These are phyloP conservation scores for Luffia ferchaultella DNA, from an alignment of 2,888 invertebrate species.

Conservation along the genomic window DNA sequence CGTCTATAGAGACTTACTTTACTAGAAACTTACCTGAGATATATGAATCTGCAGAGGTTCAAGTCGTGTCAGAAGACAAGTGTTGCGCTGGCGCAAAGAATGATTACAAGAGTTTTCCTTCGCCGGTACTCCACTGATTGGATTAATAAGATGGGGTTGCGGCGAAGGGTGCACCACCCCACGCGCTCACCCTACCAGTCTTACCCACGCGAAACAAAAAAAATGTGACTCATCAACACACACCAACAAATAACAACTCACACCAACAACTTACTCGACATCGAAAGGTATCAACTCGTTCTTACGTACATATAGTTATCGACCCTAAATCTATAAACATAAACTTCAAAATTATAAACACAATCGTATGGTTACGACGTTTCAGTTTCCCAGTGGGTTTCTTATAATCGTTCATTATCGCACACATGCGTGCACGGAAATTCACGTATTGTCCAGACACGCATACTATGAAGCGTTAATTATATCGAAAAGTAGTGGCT, in stretches of 20 bases:
- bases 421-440: constrained; percentile 45
- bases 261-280: constrained; percentile 21
- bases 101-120: background rate
- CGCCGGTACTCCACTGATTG: constrained; percentile 57
- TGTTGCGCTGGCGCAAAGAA: background rate
- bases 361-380: constrained; percentile 28
- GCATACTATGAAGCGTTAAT: constrained; percentile 60
- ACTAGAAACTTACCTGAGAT: too few species aligned
- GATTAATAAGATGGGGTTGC: constrained; percentile 65
- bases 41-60: too few species aligned
- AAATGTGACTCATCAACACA: constrained; percentile 69
- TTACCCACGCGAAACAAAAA: constrained; percentile 65
- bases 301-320: constrained; percentile 27
- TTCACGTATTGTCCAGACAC: constrained; percentile 51
- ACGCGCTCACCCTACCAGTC: constrained; percentile 55
- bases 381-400: constrained; percentile 46
- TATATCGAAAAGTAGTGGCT: constrained; percentile 65
- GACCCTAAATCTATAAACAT: constrained; percentile 41
- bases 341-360: constrained; percentile 29
- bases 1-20: too few species aligned
- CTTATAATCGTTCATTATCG: constrained; percentile 65
- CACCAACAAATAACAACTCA: constrained; percentile 45
- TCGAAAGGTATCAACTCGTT: constrained; percentile 15
- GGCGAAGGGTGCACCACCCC: constrained; percentile 54
- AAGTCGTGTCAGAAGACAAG: background rate